phyloP scores from a whole-genome alignment of 1,140 invertebrate genomes.

The Agrypnia vestita region DNA sequence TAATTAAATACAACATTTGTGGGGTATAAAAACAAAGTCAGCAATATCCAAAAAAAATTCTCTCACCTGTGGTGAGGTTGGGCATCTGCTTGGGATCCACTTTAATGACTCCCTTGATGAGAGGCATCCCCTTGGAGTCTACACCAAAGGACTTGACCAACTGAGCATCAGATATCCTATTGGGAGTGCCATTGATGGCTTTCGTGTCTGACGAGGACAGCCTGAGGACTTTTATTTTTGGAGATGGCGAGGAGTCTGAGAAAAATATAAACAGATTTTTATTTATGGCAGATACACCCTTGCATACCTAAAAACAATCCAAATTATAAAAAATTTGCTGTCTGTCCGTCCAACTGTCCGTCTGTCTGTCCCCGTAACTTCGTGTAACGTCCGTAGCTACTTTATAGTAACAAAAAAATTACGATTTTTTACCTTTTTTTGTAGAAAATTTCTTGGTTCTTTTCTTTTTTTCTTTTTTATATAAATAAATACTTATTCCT shows the following conservation, averaged over 20 bases:
- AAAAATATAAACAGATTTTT: slow-evolving; percentile 3
- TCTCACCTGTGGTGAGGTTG: slow-evolving; percentile 74
- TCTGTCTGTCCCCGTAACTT: no score
- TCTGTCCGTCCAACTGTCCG: no score
- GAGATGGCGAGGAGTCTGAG: slow-evolving; percentile 34
- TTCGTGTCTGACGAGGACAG: slow-evolving; percentile 52
- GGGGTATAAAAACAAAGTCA: not conserved
- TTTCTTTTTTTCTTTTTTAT: no score
- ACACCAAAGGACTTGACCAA: slow-evolving; percentile 70
- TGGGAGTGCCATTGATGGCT: slow-evolving; percentile 47
- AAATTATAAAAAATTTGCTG: no score
- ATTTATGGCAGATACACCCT: no score
- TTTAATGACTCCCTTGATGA: slow-evolving; percentile 82
- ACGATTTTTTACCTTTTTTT: no score
- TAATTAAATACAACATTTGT: not conserved
- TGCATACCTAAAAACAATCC: not conserved
- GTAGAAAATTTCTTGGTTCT: no score
- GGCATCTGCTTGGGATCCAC: slow-evolving; percentile 83
- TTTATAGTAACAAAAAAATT: no score
- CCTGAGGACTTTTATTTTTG: slow-evolving; percentile 55
- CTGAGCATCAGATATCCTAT: slow-evolving; percentile 65
- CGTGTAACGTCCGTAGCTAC: no score
- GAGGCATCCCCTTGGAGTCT: slow-evolving; percentile 74
- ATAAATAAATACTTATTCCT: no score
- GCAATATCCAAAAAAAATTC: no score